Conservation (phyloP, 2,113 vertebrate genomes). For the Circaetus gallicus region DNA sequence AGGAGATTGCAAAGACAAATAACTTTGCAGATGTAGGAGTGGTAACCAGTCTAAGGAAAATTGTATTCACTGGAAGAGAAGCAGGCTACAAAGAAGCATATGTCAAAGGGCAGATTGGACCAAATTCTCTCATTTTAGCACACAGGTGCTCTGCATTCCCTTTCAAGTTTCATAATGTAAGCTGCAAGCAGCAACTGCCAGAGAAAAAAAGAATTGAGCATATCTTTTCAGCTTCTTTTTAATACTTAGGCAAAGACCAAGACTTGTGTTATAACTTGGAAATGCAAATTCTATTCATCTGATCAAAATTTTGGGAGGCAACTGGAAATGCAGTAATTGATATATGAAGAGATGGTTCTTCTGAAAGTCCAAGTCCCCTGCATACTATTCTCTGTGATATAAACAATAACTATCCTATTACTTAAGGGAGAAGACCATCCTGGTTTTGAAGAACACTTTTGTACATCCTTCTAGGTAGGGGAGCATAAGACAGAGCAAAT, state of each 20-base stretch:
- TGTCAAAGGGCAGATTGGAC: background rate
- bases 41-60: background rate
- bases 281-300: background rate
- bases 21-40: background rate
- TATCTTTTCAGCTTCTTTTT: background rate
- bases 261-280: background rate
- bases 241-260: background rate
- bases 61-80: background rate
- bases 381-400: background rate
- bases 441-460: background rate
- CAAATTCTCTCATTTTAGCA: background rate
- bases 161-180: background rate
- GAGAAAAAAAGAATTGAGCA: background rate
- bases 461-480: background rate
- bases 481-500: background rate
- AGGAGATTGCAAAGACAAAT: background rate
- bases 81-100: fast-evolving
- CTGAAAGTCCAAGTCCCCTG: background rate
- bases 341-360: background rate
- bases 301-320: background rate
- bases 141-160: background rate
- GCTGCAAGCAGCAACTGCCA: background rate
- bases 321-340: background rate
- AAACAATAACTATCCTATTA: background rate
- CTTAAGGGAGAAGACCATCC: background rate